Base-by-base conservation (phyloP, 2,888 invertebrate genomes). In the Molanna angustata region DNA sequence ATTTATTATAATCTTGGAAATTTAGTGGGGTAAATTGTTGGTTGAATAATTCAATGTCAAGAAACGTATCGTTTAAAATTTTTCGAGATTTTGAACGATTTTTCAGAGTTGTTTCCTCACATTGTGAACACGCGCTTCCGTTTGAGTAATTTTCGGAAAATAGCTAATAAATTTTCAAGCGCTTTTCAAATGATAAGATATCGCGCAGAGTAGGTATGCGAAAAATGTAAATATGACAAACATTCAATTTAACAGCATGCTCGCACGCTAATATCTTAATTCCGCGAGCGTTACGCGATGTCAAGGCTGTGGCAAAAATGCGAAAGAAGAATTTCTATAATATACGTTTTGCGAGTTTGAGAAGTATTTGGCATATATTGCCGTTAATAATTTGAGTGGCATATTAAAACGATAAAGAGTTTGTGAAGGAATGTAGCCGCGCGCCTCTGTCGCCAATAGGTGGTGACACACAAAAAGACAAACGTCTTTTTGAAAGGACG, bases 401-500 rank as follows among this genome's bases (percentile, higher is more conserved):
- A 13, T 31, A 44, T 27, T 43, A 43, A 48, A 43, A 45, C 22
- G 49, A 45, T 40, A 49, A 44, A 27, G 40, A 45, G 54, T 37
- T 20, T 31, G 43, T 20, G 32, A 21, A 20, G 54, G 58, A 54
- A 59, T 59, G 56, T 52, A 27, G 35, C 53, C 51, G 56, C 45
- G 51, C 49, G 46, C 50, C 55, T 40, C 42, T 41, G 57, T 39
- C 41, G 53, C 52, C 58, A 49, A 51, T 45, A 59, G 57, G 59
- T 59, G 60, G 56, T 58, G 60, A 60, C 60, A 60, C 44, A 56
- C 52, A 60, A 60, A 59, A 60, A 60, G 60, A 60, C 57, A 60
- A 60, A 60, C 60, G 57, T 60, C 60, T 49, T 56, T 58, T 58
- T 52, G 60, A 60, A 56, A 54, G 56, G 60, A 60, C 60, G 56